phyloP scores from a whole-genome alignment of 2,113 vertebrate genomes.

The Miniopterus natalensis region DNA sequence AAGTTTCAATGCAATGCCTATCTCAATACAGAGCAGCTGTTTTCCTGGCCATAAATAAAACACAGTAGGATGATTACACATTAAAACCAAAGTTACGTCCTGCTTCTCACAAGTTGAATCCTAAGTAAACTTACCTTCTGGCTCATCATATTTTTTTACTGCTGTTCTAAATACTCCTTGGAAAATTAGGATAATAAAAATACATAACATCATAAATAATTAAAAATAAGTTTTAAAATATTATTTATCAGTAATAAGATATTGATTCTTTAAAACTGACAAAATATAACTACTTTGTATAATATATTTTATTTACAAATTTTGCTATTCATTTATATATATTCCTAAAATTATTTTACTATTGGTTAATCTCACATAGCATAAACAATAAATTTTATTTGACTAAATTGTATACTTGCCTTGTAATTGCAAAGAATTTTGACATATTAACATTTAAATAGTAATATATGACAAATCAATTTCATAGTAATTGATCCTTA shows the following conservation, averaged over 20 bases:
- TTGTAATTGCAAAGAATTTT: conserved; percentile 78
- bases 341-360: conserved; percentile 76
- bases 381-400: conserved; percentile 74
- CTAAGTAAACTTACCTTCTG: background rate
- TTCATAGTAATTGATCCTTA: conserved; percentile 88
- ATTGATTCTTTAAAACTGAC: background rate
- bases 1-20: background rate
- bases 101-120: background rate
- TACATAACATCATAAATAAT: background rate
- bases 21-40: background rate
- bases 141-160: background rate
- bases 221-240: background rate
- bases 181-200: background rate
- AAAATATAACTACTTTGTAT: background rate
- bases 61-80: background rate
- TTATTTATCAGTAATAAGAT: background rate
- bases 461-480: conserved; percentile 85
- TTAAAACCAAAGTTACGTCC: background rate
- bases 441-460: conserved; percentile 86
- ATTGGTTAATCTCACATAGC: conserved; percentile 63
- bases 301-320: background rate
- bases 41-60: background rate
- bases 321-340: conserved; percentile 61
- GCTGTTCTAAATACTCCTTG: background rate
- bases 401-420: conserved; percentile 57